Evolutionary conservation across 1,140 invertebrate genomes (phyloP).

Genomic region (Calosoma granatense): DNA sequence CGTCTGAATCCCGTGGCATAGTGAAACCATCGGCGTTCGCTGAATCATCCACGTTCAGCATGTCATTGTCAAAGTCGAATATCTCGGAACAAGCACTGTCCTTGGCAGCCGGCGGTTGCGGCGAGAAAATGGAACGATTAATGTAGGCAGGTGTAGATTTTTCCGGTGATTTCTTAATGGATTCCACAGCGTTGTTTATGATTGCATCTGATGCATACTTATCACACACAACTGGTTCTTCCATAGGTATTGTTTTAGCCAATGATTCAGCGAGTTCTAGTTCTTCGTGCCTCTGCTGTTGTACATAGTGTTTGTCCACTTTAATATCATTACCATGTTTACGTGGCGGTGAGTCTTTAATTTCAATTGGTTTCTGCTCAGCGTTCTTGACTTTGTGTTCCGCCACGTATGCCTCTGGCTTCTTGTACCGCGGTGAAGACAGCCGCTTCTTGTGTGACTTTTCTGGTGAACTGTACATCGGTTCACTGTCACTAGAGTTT

Average conservation of each 20-base stretch:
- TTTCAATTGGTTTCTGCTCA: background rate
- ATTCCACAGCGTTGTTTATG: constrained; percentile 15
- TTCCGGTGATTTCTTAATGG: constrained; percentile 15
- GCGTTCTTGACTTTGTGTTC: background rate
- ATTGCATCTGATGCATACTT: constrained; percentile 15
- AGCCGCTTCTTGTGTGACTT: background rate
- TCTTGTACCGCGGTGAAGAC: background rate
- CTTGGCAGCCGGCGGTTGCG: constrained; percentile 49
- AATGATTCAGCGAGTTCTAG: constrained; percentile 24
- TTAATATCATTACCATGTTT: background rate
- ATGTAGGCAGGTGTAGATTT: constrained; percentile 23
- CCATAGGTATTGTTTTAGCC: constrained; percentile 35
- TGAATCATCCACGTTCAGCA: constrained; percentile 45
- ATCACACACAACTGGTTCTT: constrained; percentile 19
- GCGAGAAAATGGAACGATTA: constrained; percentile 55
- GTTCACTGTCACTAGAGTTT: background rate
- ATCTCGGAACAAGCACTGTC: constrained; percentile 46
- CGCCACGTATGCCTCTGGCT: background rate
- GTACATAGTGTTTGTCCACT: background rate
- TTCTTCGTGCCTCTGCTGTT: background rate
- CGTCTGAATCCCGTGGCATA: constrained; percentile 48
- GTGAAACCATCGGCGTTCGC: constrained; percentile 51
- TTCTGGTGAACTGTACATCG: background rate
- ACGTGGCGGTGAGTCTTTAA: background rate
- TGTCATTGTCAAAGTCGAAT: constrained; percentile 57